A percentile compares a stretch with the other conserved stretches of the same genome.
These are phyloP conservation scores for Drosophila greeni DNA, from an alignment of 2,888 invertebrate species.

Conservation along the genomic window DNA sequence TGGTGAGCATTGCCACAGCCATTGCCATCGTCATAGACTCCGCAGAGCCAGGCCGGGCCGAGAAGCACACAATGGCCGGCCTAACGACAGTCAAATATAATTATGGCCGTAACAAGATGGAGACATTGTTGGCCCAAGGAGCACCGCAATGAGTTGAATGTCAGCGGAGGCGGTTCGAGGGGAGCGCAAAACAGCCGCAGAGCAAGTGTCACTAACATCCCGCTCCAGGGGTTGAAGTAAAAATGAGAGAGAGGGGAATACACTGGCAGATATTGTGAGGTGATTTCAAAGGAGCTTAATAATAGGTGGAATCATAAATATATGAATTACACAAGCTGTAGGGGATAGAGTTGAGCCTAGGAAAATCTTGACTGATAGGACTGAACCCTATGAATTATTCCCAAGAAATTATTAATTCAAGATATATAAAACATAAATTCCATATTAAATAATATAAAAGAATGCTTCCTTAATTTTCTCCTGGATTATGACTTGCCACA, in stretches of 20 bases:
- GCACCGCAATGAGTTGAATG: slow-evolving; percentile 45
- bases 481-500: not conserved
- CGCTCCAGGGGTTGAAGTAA: slow-evolving; percentile 28
- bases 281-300: not conserved
- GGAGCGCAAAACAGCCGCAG: slow-evolving; percentile 52
- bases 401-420: not conserved
- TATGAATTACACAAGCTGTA: not conserved
- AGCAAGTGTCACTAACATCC: slow-evolving; percentile 52
- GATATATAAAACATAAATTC: not conserved
- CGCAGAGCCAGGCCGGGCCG: slow-evolving; percentile 11
- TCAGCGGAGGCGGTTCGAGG: slow-evolving; percentile 1
- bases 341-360: not conserved
- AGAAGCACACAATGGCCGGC: slow-evolving; percentile 30
- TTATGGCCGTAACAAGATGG: slow-evolving; percentile 69
- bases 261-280: slow-evolving; percentile 7
- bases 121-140: slow-evolving; percentile 57
- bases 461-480: not conserved
- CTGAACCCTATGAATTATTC: not conserved
- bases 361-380: not conserved
- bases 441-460: too few species aligned
- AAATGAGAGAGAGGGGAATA: slow-evolving; percentile 14
- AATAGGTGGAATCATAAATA: too few species aligned
- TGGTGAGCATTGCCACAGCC: slow-evolving; percentile 31
- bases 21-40: slow-evolving; percentile 25
- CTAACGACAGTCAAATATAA: slow-evolving; percentile 72